These are phyloP conservation scores for Limonius californicus DNA, from an alignment of 1,140 invertebrate genomes.

Conservation along the genomic window DNA sequence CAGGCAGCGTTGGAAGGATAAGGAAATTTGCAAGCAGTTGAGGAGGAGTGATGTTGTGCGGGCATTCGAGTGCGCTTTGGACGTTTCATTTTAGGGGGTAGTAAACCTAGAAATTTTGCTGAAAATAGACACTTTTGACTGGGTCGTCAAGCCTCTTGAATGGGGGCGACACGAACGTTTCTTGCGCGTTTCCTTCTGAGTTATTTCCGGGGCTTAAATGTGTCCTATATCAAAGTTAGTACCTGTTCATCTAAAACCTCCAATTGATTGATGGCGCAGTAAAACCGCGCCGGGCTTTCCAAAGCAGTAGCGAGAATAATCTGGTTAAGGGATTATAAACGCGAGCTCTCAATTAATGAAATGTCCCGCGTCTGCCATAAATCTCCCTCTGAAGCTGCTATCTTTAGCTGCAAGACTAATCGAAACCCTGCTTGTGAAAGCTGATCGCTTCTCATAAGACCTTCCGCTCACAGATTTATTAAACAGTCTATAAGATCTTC, in stretches of 20 bases:
- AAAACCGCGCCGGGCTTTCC: slow-evolving; percentile 24
- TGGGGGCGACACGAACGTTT: not conserved
- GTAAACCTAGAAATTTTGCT: slow-evolving; percentile 6
- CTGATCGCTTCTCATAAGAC: slow-evolving; percentile 12
- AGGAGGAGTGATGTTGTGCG: not conserved
- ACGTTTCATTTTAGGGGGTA: not conserved
- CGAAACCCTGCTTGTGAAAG: slow-evolving; percentile 19
- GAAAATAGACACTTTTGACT: slow-evolving; percentile 7
- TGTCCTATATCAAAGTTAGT: slow-evolving; percentile 3
- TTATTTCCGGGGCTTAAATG: slow-evolving; percentile 10
- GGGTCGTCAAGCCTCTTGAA: not conserved
- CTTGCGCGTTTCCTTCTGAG: not conserved
- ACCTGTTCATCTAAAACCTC: slow-evolving; percentile 17
- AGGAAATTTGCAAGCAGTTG: slow-evolving; percentile 7
- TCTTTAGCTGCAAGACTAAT: slow-evolving; percentile 22
- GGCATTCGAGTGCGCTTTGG: not conserved
- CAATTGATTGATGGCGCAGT: slow-evolving; percentile 25
- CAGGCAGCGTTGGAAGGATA: not conserved
- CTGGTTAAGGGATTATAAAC: slow-evolving; percentile 28
- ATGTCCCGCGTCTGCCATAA: slow-evolving; percentile 24
- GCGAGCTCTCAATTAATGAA: slow-evolving; percentile 28
- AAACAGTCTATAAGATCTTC: slow-evolving; percentile 3
- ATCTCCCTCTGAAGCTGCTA: slow-evolving; percentile 20
- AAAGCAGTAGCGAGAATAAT: slow-evolving; percentile 26
- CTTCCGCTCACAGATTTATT: slow-evolving; percentile 10